phyloP scores from a whole-genome alignment of 2,888 invertebrate species.

The Trachelus stipa region DNA sequence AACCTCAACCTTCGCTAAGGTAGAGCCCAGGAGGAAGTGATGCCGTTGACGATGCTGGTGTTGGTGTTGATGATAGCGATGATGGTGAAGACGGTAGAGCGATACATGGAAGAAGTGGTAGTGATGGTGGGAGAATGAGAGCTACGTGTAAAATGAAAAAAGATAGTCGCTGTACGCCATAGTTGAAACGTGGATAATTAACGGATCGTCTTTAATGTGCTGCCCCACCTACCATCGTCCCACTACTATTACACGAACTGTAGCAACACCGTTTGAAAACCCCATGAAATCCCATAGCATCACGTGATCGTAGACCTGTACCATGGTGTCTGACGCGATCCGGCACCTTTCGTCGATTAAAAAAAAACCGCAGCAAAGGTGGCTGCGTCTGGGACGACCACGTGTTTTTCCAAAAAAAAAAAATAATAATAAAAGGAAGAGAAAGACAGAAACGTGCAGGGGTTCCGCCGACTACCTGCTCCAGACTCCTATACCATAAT shows the following conservation, averaged over 20 bases:
- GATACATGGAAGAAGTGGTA: slow-evolving; percentile 20
- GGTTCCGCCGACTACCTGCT: not conserved
- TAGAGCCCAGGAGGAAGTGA: slow-evolving; percentile 25
- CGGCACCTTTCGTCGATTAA: slow-evolving; percentile 3
- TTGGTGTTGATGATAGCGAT: not conserved
- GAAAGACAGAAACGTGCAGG: not conserved
- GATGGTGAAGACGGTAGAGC: not conserved
- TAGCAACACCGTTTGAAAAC: not conserved
- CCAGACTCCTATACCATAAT: not conserved
- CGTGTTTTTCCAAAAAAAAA: slow-evolving; percentile 2
- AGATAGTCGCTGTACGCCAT: not conserved
- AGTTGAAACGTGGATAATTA: slow-evolving; percentile 1
- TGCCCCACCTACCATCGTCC: not conserved
- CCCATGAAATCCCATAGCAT: not conserved
- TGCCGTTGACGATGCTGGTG: not conserved
- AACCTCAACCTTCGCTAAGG: slow-evolving; percentile 24
- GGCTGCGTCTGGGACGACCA: not conserved
- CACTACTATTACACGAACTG: not conserved
- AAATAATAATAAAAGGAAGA: not conserved
- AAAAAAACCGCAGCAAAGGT: slow-evolving; percentile 2
- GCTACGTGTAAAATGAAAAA: slow-evolving; percentile 30
- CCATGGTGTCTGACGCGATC: not conserved
- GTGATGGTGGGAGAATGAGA: slow-evolving; percentile 24
- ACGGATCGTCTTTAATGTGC: not conserved
- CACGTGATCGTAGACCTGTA: slow-evolving; percentile 1